phyloP scores from a whole-genome alignment of 2,797 vertebrate genomes.

The Aphelocoma californica region DNA sequence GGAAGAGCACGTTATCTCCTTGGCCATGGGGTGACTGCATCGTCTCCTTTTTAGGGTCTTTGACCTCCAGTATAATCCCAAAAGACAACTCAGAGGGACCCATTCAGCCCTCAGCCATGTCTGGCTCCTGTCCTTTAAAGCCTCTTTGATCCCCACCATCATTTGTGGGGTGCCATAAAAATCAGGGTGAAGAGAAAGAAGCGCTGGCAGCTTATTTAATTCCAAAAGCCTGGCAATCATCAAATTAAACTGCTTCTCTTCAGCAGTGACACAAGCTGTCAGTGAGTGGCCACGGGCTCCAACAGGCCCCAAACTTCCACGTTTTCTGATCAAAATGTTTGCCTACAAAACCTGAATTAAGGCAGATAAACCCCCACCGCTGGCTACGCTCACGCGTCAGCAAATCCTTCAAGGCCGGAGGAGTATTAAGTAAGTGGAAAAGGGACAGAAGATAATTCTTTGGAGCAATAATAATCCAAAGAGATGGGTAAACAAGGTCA shows the following conservation, averaged over 20 bases:
- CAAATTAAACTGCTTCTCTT: not conserved
- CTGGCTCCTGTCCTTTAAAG: not conserved
- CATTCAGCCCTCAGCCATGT: not conserved
- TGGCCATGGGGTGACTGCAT: not conserved
- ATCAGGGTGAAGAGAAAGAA: not conserved
- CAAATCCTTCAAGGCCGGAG: not conserved
- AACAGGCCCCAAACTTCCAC: not conserved
- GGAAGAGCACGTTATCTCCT: not conserved
- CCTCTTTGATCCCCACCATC: not conserved
- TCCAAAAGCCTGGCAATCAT: not conserved
- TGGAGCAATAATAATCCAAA: not conserved
- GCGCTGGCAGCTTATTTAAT: not conserved
- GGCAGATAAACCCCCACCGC: not conserved
- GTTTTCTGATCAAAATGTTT: not conserved
- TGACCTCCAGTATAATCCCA: not conserved
- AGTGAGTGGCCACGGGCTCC: fast-evolving
- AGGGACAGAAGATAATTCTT: not conserved
- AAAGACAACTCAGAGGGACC: not conserved
- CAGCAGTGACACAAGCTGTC: not conserved
- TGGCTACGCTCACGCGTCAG: not conserved
- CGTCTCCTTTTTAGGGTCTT: not conserved
- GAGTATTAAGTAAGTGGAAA: not conserved
- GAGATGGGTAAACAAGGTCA: not conserved
- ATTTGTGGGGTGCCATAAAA: not conserved
- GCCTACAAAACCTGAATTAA: not conserved